Evolutionary conservation across 1,140 invertebrate species (phyloP).

Genomic region (Drosophila tsacasi): DNA sequence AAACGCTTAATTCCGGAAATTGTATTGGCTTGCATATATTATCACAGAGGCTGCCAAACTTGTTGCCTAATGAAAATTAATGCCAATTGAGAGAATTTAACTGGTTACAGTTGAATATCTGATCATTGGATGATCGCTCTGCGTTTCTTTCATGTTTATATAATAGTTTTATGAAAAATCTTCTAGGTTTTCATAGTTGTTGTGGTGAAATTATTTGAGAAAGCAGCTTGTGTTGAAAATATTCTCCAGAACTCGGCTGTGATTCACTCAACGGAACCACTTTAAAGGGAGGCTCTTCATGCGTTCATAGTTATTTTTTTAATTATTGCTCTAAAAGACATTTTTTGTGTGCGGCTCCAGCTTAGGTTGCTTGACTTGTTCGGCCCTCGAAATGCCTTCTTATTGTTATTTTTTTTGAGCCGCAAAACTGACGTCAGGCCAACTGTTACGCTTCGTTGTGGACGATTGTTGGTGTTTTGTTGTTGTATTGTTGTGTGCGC

Average conservation of each 20-base stretch:
- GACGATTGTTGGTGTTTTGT: conserved; percentile 1
- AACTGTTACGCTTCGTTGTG: conserved; percentile 69
- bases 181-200: background rate
- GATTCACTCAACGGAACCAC: conserved; percentile 21
- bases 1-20: conserved; percentile 70
- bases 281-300: conserved; percentile 6
- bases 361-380: conserved; percentile 21
- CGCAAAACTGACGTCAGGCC: conserved; percentile 67
- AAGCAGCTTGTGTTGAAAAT: background rate
- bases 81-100: conserved; percentile 44
- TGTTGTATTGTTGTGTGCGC: conserved; percentile 3
- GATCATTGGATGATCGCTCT: background rate
- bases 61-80: conserved; percentile 67
- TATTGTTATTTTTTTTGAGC: conserved; percentile 34
- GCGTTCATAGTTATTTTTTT: conserved; percentile 9
- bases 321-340: conserved; percentile 20
- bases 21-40: conserved; percentile 63
- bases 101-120: conserved; percentile 48
- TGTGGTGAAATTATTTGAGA: background rate
- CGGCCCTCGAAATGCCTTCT: conserved; percentile 45
- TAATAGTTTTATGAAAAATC: background rate
- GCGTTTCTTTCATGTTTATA: background rate
- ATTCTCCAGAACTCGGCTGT: background rate
- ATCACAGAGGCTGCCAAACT: conserved; percentile 28
- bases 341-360: conserved; percentile 3